These are phyloP conservation scores for Aphaenogaster rudis DNA, from an alignment of 1,140 invertebrate genomes.

Conservation along the genomic window DNA sequence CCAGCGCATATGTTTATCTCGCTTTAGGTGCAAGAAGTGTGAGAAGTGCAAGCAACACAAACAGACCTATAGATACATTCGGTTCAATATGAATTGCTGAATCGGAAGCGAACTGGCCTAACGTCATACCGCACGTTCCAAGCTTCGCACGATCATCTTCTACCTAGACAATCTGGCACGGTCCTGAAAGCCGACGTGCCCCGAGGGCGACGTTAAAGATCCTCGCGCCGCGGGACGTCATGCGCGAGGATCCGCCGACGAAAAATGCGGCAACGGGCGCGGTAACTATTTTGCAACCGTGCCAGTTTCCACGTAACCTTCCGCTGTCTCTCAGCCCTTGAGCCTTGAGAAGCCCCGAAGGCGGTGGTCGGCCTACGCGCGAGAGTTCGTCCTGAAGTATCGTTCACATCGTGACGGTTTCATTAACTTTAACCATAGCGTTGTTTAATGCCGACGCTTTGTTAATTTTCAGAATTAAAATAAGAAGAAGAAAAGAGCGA, in stretches of 20 bases:
- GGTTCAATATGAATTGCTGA: background rate
- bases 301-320: constrained; percentile 64
- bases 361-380: constrained; percentile 8
- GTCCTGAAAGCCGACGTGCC: constrained; percentile 65
- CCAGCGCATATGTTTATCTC: too few relatives aligned
- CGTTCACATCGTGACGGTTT: constrained; percentile 30
- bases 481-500: background rate
- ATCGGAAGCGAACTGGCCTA: background rate
- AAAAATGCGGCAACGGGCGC: constrained; percentile 60
- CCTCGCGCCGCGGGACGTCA: constrained; percentile 66
- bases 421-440: constrained; percentile 4
- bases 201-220: constrained; percentile 66
- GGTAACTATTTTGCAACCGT: constrained; percentile 52
- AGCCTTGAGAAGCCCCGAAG: constrained; percentile 12
- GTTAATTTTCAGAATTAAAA: constrained; percentile 9
- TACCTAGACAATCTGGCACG: constrained; percentile 28
- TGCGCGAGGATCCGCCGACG: constrained; percentile 52
- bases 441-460: background rate
- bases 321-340: constrained; percentile 40
- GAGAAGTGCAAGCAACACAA: too few relatives aligned
- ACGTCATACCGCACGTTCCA: background rate
- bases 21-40: too few relatives aligned
- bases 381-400: constrained; percentile 23
- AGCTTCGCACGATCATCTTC: background rate
- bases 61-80: background rate